A percentile compares a stretch with the other conserved stretches of the same genome.
Evolutionary conservation across 2,888 invertebrate genomes (phyloP).

Genomic region (Macaria notata): DNA sequence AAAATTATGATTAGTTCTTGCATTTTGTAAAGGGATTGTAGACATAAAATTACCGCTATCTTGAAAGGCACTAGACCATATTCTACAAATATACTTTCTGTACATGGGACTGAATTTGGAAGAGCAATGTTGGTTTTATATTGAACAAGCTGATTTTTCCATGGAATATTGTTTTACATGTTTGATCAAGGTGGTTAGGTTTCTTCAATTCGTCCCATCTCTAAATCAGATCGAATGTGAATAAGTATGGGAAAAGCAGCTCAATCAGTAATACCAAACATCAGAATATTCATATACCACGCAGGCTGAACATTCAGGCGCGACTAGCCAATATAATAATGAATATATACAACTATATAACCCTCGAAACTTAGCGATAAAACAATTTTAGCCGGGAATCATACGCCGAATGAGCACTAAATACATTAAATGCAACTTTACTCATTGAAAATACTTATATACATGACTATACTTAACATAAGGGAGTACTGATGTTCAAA

Average conservation of each 20-base stretch:
- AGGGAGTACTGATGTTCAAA: slow-evolving; percentile 32
- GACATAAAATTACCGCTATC: slow-evolving; percentile 63
- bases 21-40: slow-evolving; percentile 14
- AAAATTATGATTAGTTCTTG: too few species aligned
- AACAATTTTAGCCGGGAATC: slow-evolving; percentile 45
- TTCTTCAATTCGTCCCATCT: too few species aligned
- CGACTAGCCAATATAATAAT: slow-evolving; percentile 65
- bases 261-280: not conserved
- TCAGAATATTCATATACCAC: slow-evolving; percentile 38
- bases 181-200: too few species aligned
- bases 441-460: slow-evolving; percentile 64
- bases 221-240: too few species aligned
- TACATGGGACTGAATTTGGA: slow-evolving; percentile 56
- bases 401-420: slow-evolving; percentile 58
- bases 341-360: slow-evolving; percentile 46
- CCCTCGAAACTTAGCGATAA: slow-evolving; percentile 43
- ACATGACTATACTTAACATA: slow-evolving; percentile 55
- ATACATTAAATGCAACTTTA: slow-evolving; percentile 77
- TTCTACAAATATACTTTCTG: slow-evolving; percentile 72
- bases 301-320: slow-evolving; percentile 53
- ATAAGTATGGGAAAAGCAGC: slow-evolving; percentile 26
- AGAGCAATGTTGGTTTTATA: slow-evolving; percentile 32
- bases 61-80: slow-evolving; percentile 79
- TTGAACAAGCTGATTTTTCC: slow-evolving; percentile 9
- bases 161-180: not conserved